These are phyloP conservation scores for Neomorphus geoffroyi DNA, from an alignment of 2,797 vertebrate species.

Conservation along the genomic window DNA sequence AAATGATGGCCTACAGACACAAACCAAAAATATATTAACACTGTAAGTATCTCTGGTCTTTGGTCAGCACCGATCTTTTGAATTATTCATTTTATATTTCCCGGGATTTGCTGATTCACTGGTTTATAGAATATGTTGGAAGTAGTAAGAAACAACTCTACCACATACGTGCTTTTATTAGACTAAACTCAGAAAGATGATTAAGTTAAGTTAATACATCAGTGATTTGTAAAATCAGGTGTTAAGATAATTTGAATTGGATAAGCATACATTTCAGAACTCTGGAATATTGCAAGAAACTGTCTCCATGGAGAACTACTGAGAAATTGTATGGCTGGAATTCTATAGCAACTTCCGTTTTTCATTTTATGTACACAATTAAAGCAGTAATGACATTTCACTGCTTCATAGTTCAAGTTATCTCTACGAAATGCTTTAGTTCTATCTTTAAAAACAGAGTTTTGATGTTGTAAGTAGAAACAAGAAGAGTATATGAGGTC, in stretches of 20 bases:
- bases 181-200: not conserved
- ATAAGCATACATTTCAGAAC: not conserved
- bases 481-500: not conserved
- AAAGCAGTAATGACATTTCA: not conserved
- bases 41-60: not conserved
- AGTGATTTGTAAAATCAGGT: constrained; percentile 4
- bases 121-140: constrained; percentile 12
- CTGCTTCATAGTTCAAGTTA: not conserved
- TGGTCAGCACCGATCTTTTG: not conserved
- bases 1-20: not conserved
- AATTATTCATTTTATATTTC: constrained; percentile 37
- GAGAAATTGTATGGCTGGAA: not conserved
- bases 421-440: not conserved
- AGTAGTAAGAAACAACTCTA: not conserved
- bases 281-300: not conserved
- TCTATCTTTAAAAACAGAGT: not conserved
- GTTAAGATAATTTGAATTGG: constrained; percentile 4
- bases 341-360: not conserved
- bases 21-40: not conserved
- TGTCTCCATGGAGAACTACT: not conserved
- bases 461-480: not conserved
- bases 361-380: not conserved
- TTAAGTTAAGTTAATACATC: constrained; percentile 15
- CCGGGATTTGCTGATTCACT: not conserved
- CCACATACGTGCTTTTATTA: not conserved